These are phyloP conservation scores for Aerospiza tachiro DNA, from an alignment of 2,797 vertebrate genomes.

Conservation along the genomic window DNA sequence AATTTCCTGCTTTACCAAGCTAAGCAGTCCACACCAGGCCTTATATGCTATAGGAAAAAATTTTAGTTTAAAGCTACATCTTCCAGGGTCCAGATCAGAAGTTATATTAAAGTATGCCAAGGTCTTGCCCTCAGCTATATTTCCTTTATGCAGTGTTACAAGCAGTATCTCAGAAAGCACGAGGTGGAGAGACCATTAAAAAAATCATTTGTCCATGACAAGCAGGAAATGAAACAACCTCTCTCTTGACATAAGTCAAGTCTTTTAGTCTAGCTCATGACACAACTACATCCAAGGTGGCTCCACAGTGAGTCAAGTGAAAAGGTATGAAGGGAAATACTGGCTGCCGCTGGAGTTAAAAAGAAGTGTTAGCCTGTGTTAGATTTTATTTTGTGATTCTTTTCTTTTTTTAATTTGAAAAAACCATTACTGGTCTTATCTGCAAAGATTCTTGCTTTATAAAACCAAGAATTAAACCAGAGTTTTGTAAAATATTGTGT, in stretches of 20 bases:
- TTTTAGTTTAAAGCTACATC: not conserved
- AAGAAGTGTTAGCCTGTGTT: not conserved
- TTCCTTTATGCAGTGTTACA: not conserved
- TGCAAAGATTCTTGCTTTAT: not conserved
- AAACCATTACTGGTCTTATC: not conserved
- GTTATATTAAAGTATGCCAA: not conserved
- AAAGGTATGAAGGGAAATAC: not conserved
- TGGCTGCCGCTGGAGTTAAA: not conserved
- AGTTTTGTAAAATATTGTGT: not conserved
- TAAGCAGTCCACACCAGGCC: not conserved
- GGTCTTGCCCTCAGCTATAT: not conserved
- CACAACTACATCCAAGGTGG: not conserved
- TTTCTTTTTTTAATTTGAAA: not conserved
- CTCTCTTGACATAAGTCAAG: not conserved
- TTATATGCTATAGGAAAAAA: not conserved
- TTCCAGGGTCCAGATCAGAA: not conserved
- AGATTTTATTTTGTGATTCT: not conserved
- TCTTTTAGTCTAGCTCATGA: not conserved
- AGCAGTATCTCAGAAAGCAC: not conserved
- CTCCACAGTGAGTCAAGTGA: not conserved
- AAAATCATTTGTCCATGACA: not conserved
- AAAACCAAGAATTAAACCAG: not conserved
- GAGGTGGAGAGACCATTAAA: not conserved
- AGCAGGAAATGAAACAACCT: conserved; percentile 16
- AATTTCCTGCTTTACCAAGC: not conserved